Percentiles rank a stretch among this genome's conserved stretches.
Conservation (phyloP, 2,888 invertebrate genomes). For the Nebria salina region DNA sequence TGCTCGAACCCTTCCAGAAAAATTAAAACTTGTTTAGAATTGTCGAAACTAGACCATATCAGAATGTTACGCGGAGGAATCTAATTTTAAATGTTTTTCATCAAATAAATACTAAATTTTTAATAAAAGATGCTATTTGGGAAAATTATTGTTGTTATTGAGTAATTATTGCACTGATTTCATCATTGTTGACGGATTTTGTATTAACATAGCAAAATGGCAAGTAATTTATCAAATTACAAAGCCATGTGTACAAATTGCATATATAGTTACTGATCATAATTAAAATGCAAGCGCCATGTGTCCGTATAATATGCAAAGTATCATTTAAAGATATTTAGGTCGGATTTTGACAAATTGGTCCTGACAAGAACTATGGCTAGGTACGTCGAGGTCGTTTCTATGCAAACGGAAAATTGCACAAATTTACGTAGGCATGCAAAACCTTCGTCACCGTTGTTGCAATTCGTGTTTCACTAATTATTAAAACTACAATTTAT, state of each 20-base stretch:
- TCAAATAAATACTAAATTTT: too few species aligned
- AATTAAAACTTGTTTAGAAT: not conserved
- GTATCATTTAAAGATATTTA: slow-evolving; percentile 12
- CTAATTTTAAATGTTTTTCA: too few species aligned
- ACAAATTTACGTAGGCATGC: slow-evolving; percentile 13
- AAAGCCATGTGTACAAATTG: not conserved
- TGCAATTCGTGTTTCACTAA: slow-evolving; percentile 2
- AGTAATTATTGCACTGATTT: too few species aligned
- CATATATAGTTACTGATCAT: not conserved
- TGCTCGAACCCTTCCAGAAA: not conserved
- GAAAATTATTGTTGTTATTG: too few species aligned
- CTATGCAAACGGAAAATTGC: not conserved
- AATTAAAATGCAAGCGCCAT: not conserved
- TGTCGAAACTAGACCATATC: not conserved
- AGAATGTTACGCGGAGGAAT: too few species aligned
- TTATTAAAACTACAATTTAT: not conserved
- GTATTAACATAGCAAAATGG: not conserved
- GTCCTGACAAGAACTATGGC: slow-evolving; percentile 34
- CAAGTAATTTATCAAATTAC: not conserved
- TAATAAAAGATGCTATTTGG: too few species aligned
- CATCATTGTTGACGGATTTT: too few species aligned
- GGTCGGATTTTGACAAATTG: slow-evolving; percentile 42
- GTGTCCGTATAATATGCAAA: not conserved
- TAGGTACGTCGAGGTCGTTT: slow-evolving; percentile 28
- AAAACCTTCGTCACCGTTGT: slow-evolving; percentile 6